Percentiles rank a stretch among this genome's conserved stretches.
Conservation (phyloP, 1,140 invertebrate genomes). For the Euura saliciscinereae region DNA sequence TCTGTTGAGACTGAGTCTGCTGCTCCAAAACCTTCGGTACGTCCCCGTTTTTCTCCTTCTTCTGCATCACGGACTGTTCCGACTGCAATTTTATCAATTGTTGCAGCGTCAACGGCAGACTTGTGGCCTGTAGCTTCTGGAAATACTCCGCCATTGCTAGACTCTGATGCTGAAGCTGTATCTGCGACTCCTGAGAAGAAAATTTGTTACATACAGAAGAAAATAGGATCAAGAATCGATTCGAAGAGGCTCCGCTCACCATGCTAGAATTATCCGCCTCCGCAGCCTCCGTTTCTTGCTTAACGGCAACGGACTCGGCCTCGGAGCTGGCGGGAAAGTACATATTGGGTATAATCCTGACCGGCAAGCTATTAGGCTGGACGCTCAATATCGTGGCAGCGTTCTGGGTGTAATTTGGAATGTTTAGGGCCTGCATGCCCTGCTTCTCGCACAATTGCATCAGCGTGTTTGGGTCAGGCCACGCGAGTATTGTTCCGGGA, state of each 20-base stretch:
- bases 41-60: conserved; percentile 46
- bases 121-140: conserved; percentile 54
- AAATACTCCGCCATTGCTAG: conserved; percentile 53
- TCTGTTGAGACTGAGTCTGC: conserved; percentile 28
- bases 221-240: neutral
- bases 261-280: conserved; percentile 14
- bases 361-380: conserved; percentile 46
- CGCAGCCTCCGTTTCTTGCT: conserved; percentile 32
- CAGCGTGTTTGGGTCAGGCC: conserved; percentile 50
- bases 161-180: conserved; percentile 46
- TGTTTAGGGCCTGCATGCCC: conserved; percentile 51
- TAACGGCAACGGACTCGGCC: conserved; percentile 31
- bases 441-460: conserved; percentile 55
- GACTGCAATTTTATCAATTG: conserved; percentile 55
- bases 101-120: conserved; percentile 52
- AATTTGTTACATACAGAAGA: neutral
- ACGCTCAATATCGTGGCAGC: conserved; percentile 42
- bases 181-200: conserved; percentile 38
- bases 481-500: conserved; percentile 45
- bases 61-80: conserved; percentile 37
- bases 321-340: conserved; percentile 42
- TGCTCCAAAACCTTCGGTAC: conserved; percentile 48
- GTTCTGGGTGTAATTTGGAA: conserved; percentile 54
- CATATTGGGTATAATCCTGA: conserved; percentile 50
- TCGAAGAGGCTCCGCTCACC: conserved; percentile 6